These are phyloP conservation scores for Hipparchia semele DNA, from an alignment of 2,888 invertebrate genomes.

Conservation along the genomic window DNA sequence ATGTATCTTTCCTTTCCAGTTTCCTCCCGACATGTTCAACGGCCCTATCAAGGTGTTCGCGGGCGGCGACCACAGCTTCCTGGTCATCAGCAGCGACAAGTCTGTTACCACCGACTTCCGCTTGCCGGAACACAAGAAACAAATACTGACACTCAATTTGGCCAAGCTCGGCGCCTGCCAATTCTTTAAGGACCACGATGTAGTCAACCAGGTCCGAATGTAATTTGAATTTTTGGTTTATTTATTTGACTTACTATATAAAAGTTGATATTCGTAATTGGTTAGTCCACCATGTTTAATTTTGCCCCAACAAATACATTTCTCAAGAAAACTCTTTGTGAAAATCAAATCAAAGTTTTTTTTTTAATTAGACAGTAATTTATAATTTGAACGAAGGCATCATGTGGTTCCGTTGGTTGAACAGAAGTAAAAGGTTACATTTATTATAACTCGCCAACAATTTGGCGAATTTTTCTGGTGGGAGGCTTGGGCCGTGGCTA, in stretches of 20 bases:
- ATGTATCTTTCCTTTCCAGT: conserved; percentile 59
- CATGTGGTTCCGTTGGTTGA: no score
- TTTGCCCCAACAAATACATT: no score
- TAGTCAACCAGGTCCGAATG: conserved; percentile 83
- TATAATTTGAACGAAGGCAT: no score
- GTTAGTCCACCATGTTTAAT: no score
- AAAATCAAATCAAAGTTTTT: no score
- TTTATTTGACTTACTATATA: not conserved
- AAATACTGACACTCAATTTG: conserved; percentile 86
- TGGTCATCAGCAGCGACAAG: conserved; percentile 81
- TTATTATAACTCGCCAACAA: no score
- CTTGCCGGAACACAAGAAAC: conserved; percentile 78
- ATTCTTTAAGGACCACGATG: conserved; percentile 82
- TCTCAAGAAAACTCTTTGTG: no score
- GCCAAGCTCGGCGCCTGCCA: conserved; percentile 84
- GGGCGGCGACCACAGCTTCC: conserved; percentile 95
- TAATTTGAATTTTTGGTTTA: conserved; percentile 20
- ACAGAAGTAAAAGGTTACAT: no score
- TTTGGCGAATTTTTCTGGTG: no score
- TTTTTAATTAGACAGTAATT: no score
- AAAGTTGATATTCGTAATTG: no score
- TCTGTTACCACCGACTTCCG: conserved; percentile 85
- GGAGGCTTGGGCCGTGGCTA: no score
- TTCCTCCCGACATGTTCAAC: conserved; percentile 60
- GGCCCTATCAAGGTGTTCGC: conserved; percentile 86